Percentiles rank a stretch among this genome's conserved stretches.
Conservation (phyloP, 92 coral and sea anemone genomes). For the Diadumene lineata region DNA sequence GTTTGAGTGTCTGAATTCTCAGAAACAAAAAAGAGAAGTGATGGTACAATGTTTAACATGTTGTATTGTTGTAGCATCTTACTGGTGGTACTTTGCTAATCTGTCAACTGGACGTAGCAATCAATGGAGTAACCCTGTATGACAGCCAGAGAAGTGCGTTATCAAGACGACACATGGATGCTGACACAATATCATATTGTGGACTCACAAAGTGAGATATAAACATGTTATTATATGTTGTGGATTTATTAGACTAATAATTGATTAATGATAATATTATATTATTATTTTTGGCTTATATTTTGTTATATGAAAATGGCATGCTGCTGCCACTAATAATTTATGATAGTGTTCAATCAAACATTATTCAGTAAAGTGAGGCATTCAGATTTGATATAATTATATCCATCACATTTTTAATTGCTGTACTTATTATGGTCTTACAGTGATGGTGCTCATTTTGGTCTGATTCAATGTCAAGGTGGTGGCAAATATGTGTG, state of each 20-base stretch:
- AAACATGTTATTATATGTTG: not conserved
- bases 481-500: conserved; percentile 98
- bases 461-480: conserved; percentile 92
- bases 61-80: conserved; percentile 57
- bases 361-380: no score
- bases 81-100: conserved; percentile 89
- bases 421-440: no score
- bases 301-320: no score
- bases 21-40: no score
- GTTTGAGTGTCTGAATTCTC: no score
- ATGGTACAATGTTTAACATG: not conserved
- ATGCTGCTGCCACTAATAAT: no score
- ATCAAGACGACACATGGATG: conserved; percentile 76
- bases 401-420: no score
- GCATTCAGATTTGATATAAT: no score
- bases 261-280: no score
- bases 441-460: conserved; percentile 81
- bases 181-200: conserved; percentile 95
- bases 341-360: no score
- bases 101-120: conserved; percentile 86
- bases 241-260: no score
- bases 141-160: conserved; percentile 91
- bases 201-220: conserved; percentile 91
- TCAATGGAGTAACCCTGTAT: conserved; percentile 84
- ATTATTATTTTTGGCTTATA: no score